A percentile compares a stretch with the other conserved stretches of the same genome.
These are phyloP conservation scores for Caenorhabditis macrosperma DNA, from an alignment of 2,888 invertebrate genomes.

Conservation along the genomic window DNA sequence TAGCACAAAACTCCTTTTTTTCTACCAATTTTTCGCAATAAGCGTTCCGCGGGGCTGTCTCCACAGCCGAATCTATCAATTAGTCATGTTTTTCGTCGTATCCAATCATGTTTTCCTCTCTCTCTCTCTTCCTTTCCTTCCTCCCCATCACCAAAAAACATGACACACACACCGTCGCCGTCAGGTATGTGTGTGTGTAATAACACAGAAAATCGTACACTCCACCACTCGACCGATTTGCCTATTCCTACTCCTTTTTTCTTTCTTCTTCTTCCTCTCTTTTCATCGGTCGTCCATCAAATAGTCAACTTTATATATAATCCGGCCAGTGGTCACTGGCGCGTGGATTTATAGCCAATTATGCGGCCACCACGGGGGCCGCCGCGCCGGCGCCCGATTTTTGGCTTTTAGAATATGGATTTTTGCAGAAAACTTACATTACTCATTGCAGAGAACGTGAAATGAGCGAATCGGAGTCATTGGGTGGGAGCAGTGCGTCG, in stretches of 20 bases:
- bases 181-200: constrained; percentile 42
- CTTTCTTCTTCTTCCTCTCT: background rate
- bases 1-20: background rate
- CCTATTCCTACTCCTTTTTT: constrained; percentile 4
- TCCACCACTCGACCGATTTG: constrained; percentile 37
- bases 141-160: constrained; percentile 18
- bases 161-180: constrained; percentile 7
- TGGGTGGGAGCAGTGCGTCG: constrained; percentile 72
- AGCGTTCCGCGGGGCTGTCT: too few relatives aligned
- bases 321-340: constrained; percentile 35
- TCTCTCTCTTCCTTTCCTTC: background rate
- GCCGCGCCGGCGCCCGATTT: background rate
- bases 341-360: constrained; percentile 32
- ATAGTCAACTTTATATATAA: constrained; percentile 33
- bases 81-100: background rate
- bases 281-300: background rate
- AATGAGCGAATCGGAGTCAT: constrained; percentile 78
- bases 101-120: constrained; percentile 24
- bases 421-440: background rate
- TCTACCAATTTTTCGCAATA: too few relatives aligned
- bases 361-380: too few relatives aligned
- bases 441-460: constrained; percentile 69
- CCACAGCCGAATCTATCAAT: background rate
- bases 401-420: background rate
- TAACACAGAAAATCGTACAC: constrained; percentile 23